phyloP scores from a whole-genome alignment of 2,888 invertebrate species.

The Phorcus lineatus region DNA sequence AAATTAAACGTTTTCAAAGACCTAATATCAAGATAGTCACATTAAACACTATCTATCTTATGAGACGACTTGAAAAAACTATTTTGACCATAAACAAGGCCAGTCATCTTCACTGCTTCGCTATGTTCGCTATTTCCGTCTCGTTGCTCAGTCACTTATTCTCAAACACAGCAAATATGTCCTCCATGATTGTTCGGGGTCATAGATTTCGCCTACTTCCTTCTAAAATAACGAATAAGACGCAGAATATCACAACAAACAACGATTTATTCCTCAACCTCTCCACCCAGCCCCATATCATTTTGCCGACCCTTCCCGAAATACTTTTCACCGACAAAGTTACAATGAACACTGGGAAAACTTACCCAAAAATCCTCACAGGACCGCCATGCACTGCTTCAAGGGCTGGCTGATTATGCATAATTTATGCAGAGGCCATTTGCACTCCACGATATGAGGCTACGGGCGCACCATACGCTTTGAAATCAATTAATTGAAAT shows the following conservation, averaged over 20 bases:
- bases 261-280: background rate
- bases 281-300: background rate
- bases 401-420: constrained; percentile 5
- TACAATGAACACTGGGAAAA: constrained; percentile 76
- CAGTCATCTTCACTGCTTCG: too few species aligned
- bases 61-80: too few species aligned
- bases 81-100: too few species aligned
- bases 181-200: constrained; percentile 26
- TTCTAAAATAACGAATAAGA: background rate
- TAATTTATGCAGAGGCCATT: constrained; percentile 26
- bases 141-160: background rate
- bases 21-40: too few species aligned
- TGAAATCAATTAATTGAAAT: too few species aligned
- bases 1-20: too few species aligned
- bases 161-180: constrained; percentile 12
- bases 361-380: constrained; percentile 75
- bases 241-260: background rate
- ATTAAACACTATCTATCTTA: too few species aligned
- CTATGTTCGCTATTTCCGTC: background rate
- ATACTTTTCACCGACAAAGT: constrained; percentile 38
- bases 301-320: constrained; percentile 31
- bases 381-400: constrained; percentile 75
- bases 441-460: background rate
- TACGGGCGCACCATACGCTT: background rate
- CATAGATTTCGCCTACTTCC: background rate